Evolutionary conservation across 2,797 vertebrate species (phyloP).

Genomic region (Sarcoramphus papa): DNA sequence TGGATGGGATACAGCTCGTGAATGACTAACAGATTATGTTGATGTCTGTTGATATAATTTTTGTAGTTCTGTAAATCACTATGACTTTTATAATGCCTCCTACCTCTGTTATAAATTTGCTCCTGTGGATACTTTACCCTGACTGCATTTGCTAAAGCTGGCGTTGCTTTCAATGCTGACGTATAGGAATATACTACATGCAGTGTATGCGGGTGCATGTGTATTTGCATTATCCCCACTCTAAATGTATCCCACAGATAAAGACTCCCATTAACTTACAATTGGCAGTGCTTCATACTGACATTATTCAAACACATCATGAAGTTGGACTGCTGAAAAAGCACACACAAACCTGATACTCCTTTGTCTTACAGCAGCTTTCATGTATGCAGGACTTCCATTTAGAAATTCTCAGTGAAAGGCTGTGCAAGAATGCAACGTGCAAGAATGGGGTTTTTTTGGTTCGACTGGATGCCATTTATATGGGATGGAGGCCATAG

Average conservation of each 20-base stretch:
- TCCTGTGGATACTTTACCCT: neutral
- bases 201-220: neutral
- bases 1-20: neutral
- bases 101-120: neutral
- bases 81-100: neutral
- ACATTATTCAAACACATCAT: neutral
- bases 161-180: neutral
- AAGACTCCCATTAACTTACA: neutral
- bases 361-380: neutral
- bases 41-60: neutral
- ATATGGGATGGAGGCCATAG: neutral
- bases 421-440: neutral
- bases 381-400: rapidly evolving
- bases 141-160: neutral
- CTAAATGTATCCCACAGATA: neutral
- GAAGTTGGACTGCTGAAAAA: neutral
- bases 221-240: neutral
- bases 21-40: neutral
- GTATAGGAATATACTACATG: neutral
- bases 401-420: neutral
- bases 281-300: neutral
- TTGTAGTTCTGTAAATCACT: slow-evolving; percentile 5
- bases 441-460: neutral
- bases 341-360: neutral
- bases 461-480: neutral